Evolutionary conservation across 2,888 invertebrate species (phyloP).

Genomic region (Agonopterix heracliana): DNA sequence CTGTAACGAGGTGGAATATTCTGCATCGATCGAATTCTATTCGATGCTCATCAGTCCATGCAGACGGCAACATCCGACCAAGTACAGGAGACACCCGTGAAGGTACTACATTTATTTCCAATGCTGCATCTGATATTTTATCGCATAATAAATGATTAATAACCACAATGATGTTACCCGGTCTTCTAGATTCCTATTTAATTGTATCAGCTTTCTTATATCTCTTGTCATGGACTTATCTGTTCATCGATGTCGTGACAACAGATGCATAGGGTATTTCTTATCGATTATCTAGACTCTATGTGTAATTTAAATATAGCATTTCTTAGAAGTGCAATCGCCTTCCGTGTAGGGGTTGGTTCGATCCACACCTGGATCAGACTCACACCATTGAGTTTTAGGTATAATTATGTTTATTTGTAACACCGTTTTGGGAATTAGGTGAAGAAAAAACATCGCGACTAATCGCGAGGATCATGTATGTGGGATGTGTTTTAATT

Average conservation of each 20-base stretch:
- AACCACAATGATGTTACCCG: constrained; percentile 50
- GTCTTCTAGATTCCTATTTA: constrained; percentile 56
- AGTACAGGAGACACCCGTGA: constrained; percentile 14
- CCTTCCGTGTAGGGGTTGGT: too few relatives aligned
- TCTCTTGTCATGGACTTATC: constrained; percentile 20
- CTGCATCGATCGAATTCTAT: constrained; percentile 21
- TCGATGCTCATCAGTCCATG: constrained; percentile 23
- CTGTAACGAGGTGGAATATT: constrained; percentile 30
- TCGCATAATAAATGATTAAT: constrained; percentile 47
- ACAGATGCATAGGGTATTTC: too few relatives aligned
- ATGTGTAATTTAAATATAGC: too few relatives aligned
- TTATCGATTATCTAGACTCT: too few relatives aligned
- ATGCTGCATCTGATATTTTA: constrained; percentile 29
- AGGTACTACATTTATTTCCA: constrained; percentile 8
- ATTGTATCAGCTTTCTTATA: constrained; percentile 55
- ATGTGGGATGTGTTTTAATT: too few relatives aligned
- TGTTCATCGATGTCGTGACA: constrained; percentile 2
- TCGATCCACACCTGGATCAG: too few relatives aligned
- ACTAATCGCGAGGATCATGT: too few relatives aligned
- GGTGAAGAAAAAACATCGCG: too few relatives aligned
- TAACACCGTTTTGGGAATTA: too few relatives aligned
- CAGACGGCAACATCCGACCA: constrained; percentile 21
- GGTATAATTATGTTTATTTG: too few relatives aligned
- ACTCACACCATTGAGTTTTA: too few relatives aligned
- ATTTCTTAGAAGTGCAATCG: too few relatives aligned